Evolutionary conservation across 2,888 invertebrate species (phyloP), one percentile per base, ranked within the genome.

Genomic region (Polietes domitor): DNA sequence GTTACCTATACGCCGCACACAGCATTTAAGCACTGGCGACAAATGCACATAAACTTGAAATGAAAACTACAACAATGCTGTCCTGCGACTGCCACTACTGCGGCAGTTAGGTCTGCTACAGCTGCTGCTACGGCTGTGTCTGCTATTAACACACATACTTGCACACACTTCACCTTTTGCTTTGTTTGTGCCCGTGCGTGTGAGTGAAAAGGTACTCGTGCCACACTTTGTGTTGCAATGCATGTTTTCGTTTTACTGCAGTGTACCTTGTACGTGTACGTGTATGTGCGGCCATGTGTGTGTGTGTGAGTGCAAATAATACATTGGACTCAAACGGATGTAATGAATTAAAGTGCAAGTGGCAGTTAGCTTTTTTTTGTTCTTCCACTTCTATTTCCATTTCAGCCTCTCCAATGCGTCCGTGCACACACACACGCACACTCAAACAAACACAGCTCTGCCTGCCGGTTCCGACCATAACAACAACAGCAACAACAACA

Each of bases 261-360:
- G 41, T 75, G 70, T 53, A 74, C 24, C 19, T 58, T 58, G n/a
- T n/a, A 24, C 65, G 32, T 28, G 15, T 65, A 26, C 77, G 24
- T 37, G 9, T 53, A 21, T 65, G 21, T 63, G 17, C 68, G 0
- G 24, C 55, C 21, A 37, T 53, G 15, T 65, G 50, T 28, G 37
- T 24, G 15, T 50, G 43, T 32, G 41, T 73, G 24, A 41, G 17
- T 53, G 55, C 55, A 19, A 19, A 72, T 37, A 72, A 37, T 79
- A 71, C 76, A 77, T 85, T 74, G 77, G 71, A 79, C 77, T 79
- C 81, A 77, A 82, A 76, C 83, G 85, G 81, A 82, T 85, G 85
- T 83, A 85, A 85, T 85, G 83, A 85, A 85, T 85, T 83, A 81
- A 83, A 82, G 85, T 85, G 81, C 83, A 83, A 81, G 79, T 83